These are phyloP conservation scores for Microtus oregoni DNA, from an alignment of 2,113 vertebrate species.

Conservation along the genomic window DNA sequence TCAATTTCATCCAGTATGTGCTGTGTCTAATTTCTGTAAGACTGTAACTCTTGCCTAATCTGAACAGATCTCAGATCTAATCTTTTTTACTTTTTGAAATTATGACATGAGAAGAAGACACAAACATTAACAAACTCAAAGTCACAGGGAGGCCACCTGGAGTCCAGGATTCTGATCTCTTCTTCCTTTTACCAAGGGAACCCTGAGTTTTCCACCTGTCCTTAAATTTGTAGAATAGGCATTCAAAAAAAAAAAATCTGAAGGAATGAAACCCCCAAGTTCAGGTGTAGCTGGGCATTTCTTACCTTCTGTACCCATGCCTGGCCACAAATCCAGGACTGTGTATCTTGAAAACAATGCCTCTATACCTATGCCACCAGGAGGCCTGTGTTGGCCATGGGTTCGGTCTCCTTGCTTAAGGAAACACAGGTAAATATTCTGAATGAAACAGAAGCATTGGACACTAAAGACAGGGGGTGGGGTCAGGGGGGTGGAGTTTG, in stretches of 20 bases:
- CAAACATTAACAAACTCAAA: not conserved
- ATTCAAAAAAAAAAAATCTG: not conserved
- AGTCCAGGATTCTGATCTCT: not conserved
- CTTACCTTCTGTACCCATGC: not conserved
- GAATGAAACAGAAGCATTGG: not conserved
- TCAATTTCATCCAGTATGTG: not conserved
- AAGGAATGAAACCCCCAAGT: not conserved
- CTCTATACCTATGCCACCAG: not conserved
- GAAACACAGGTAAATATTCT: not conserved
- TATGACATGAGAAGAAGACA: not conserved
- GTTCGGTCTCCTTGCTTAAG: rapidly evolving
- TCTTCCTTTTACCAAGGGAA: not conserved
- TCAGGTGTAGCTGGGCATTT: not conserved
- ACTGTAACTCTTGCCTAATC: not conserved
- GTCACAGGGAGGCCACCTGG: not conserved
- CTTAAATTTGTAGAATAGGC: not conserved
- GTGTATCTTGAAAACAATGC: too few relatives aligned
- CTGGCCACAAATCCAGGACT: too few relatives aligned
- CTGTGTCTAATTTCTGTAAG: not conserved
- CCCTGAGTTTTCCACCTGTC: not conserved
- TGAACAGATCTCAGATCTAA: not conserved
- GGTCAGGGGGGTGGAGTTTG: too few relatives aligned
- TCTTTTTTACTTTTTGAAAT: not conserved
- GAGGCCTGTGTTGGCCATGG: not conserved
- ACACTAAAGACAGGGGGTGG: not conserved